Percentiles rank a stretch among this genome's conserved stretches.
Evolutionary conservation across 2,797 vertebrate species (phyloP).

Genomic region (Helarctos malayanus): DNA sequence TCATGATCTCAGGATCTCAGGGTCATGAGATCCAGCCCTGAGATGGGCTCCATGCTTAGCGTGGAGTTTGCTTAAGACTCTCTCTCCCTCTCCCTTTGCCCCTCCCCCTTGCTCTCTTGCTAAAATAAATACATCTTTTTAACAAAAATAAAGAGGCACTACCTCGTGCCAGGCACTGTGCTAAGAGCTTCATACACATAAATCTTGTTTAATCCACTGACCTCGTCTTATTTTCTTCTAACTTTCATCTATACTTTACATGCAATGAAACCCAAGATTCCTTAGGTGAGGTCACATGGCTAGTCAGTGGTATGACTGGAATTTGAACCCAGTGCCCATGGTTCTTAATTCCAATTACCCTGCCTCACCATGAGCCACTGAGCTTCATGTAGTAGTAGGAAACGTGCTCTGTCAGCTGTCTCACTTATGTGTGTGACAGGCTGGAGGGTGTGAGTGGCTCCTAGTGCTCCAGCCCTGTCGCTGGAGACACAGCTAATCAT

Average conservation of each 20-base stretch:
- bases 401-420: not conserved
- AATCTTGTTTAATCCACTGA: not conserved
- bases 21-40: not conserved
- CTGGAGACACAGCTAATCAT: not conserved
- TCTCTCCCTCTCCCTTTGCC: not conserved
- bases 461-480: not conserved
- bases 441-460: not conserved
- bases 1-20: not conserved
- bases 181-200: not conserved
- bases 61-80: not conserved
- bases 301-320: not conserved
- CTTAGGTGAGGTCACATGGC: not conserved
- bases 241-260: not conserved
- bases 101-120: not conserved
- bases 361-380: accelerated
- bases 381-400: not conserved
- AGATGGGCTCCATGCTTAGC: not conserved
- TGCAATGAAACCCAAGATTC: not conserved
- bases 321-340: not conserved
- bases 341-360: not conserved
- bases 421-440: not conserved
- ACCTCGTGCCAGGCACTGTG: not conserved
- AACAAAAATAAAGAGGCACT: not conserved
- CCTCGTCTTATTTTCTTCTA: not conserved
- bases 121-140: not conserved